A percentile compares a stretch with the other conserved stretches of the same genome.
These are phyloP conservation scores for Tipula vernalis DNA, from an alignment of 2,888 invertebrate genomes.

Conservation along the genomic window DNA sequence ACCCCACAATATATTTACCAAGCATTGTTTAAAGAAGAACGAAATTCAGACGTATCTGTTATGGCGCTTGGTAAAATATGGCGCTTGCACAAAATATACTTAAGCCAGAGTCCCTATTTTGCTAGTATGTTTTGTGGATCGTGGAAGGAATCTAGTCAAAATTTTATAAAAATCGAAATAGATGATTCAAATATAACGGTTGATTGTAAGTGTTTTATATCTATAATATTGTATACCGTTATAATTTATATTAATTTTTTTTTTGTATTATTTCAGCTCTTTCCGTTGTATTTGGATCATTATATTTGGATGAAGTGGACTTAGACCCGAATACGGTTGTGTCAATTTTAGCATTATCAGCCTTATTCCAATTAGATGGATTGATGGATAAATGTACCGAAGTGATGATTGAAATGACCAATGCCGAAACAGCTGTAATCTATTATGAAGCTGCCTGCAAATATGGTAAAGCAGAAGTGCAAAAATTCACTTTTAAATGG, in stretches of 20 bases:
- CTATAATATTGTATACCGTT: background rate
- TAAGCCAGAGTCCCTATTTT: conserved; percentile 70
- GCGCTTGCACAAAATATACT: conserved; percentile 64
- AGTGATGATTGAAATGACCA: conserved; percentile 64
- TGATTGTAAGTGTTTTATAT: conserved; percentile 40
- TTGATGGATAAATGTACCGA: conserved; percentile 59
- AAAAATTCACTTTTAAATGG: conserved; percentile 53
- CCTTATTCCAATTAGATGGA: conserved; percentile 59
- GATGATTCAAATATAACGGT: conserved; percentile 56
- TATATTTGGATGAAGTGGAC: conserved; percentile 61
- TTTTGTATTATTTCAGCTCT: conserved; percentile 39
- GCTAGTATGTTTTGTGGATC: conserved; percentile 69
- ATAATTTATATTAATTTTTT: background rate
- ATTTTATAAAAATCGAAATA: conserved; percentile 52
- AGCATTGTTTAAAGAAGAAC: conserved; percentile 59
- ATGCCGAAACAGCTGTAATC: conserved; percentile 50
- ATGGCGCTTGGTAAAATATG: conserved; percentile 57
- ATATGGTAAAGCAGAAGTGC: conserved; percentile 51
- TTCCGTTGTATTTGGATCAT: conserved; percentile 56
- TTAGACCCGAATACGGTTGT: conserved; percentile 54
- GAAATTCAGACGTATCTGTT: conserved; percentile 62
- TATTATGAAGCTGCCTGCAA: conserved; percentile 56
- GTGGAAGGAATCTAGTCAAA: conserved; percentile 58
- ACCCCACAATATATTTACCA: conserved; percentile 70
- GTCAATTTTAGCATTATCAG: conserved; percentile 57